Percentiles rank a stretch among this genome's conserved stretches.
Conservation (phyloP, 1,140 invertebrate genomes). For the Maniola jurtina region DNA sequence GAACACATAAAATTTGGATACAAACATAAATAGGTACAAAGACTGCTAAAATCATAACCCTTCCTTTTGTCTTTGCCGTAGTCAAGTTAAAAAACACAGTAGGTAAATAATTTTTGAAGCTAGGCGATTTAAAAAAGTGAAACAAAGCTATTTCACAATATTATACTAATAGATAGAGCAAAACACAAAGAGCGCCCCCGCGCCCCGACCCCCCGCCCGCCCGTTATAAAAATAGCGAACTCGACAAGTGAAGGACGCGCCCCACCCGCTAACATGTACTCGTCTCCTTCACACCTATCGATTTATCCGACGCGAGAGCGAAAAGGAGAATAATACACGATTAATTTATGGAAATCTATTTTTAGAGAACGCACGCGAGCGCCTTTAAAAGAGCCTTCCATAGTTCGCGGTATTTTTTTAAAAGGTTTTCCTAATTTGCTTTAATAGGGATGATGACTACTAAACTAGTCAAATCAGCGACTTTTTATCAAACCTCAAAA, state of each 20-base stretch:
- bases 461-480: too few relatives aligned
- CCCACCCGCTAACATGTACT: slow-evolving; percentile 34
- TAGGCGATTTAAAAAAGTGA: slow-evolving; percentile 3
- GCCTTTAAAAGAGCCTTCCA: slow-evolving; percentile 35
- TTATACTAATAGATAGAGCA: slow-evolving; percentile 31
- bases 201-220: slow-evolving; percentile 28
- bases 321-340: slow-evolving; percentile 41
- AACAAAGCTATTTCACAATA: slow-evolving; percentile 16
- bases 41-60: too few relatives aligned
- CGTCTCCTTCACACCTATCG: slow-evolving; percentile 34
- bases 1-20: too few relatives aligned
- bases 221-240: slow-evolving; percentile 57
- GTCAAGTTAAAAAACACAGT: slow-evolving; percentile 8
- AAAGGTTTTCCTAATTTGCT: not conserved
- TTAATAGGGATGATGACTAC: too few relatives aligned
- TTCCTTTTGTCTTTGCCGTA: too few relatives aligned
- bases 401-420: slow-evolving; percentile 32
- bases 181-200: slow-evolving; percentile 36
- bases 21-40: too few relatives aligned
- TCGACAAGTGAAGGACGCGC: slow-evolving; percentile 69
- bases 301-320: slow-evolving; percentile 21
- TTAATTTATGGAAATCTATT: slow-evolving; percentile 7
- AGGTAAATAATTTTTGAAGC: too few relatives aligned
- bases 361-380: slow-evolving; percentile 54
- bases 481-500: too few relatives aligned